Base-by-base conservation (phyloP, 2,797 vertebrate species). In the Hozukius guyotensis region DNA sequence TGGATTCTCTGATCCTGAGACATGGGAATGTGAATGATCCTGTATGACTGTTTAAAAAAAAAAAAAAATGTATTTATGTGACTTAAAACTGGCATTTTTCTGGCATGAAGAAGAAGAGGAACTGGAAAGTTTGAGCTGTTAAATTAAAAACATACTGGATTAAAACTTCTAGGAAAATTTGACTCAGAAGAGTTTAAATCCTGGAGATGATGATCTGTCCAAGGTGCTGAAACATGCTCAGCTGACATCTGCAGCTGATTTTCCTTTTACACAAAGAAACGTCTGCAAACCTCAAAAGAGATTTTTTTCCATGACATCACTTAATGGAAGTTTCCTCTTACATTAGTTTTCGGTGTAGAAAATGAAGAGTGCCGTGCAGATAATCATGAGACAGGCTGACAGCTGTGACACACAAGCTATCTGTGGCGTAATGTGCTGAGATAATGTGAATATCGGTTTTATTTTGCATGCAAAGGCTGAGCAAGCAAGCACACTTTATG, bases 81-180 rank as follows among this genome's bases (percentile, higher is more conserved):
- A 9, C 0, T 0, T 63, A 4, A n/a, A 42, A 12, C 6, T 31
- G 4, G n/a, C n/a, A n/a, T n/a, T n/a, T n/a, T n/a, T n/a, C n/a
- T n/a, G n/a, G n/a, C n/a, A n/a, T n/a, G 11, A 57, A 31, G 25
- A n/a, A 61, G 46, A 6, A 16, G 14, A 22, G 9, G 38, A 32
- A n/a, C 4, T n/a, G 13, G 20, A 14, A 38, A 53, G 57, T 62
- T 55, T 68, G 1, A 32, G 20, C 1, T 8, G 20, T 53, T 34
- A 14, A 14, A 14, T 11, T 22, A 36, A 8, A 38, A 38, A 18
- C 14, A 42, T 20, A 31, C 9, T 61, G 24, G 12, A 36, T 36
- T 16, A 18, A 5, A 32, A 53, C 8, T 53, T 22, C 5, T 67
- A 24, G 4, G 22, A 42, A 31, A 5, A 13, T 42, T 13, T 6